Evolutionary conservation across 2,113 vertebrate genomes (phyloP).

Genomic region (Channa maculata): DNA sequence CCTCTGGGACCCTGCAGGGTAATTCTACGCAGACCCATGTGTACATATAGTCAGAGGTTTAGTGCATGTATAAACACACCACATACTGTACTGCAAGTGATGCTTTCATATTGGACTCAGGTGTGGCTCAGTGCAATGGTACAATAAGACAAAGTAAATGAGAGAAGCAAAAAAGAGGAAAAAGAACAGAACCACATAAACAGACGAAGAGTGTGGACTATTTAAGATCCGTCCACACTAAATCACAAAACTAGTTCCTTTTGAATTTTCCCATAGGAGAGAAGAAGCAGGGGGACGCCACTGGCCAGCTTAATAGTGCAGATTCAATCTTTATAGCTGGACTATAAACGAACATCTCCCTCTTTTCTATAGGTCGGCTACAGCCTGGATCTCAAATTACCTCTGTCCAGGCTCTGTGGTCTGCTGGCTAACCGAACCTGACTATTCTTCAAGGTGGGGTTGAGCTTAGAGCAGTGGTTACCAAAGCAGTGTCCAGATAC

Average conservation of each 20-base stretch:
- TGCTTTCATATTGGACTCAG: constrained; percentile 20
- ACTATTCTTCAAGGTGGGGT: constrained; percentile 48
- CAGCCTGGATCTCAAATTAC: constrained; percentile 68
- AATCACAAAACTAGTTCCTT: constrained; percentile 75
- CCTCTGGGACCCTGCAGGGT: constrained; percentile 49
- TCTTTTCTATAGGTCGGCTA: constrained; percentile 66
- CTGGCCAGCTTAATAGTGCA: constrained; percentile 62
- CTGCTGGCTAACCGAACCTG: constrained; percentile 59
- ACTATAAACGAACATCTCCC: constrained; percentile 63
- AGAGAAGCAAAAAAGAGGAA: constrained; percentile 33
- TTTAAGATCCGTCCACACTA: constrained; percentile 55
- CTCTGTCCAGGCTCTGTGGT: constrained; percentile 63
- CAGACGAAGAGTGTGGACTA: constrained; percentile 35
- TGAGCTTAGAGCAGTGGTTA: constrained; percentile 17
- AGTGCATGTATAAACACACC: constrained; percentile 44
- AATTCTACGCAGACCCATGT: constrained; percentile 41
- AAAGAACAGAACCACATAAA: constrained; percentile 40
- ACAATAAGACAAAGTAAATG: constrained; percentile 22
- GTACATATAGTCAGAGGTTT: constrained; percentile 45
- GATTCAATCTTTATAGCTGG: constrained; percentile 75
- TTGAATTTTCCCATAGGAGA: constrained; percentile 67
- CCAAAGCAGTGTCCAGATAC: constrained; percentile 30
- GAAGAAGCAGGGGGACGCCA: constrained; percentile 40
- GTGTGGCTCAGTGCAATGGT: constrained; percentile 19
- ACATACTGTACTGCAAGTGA: constrained; percentile 6